phyloP scores from a whole-genome alignment of 2,113 vertebrate species.

The Cyanoliseus patagonus region DNA sequence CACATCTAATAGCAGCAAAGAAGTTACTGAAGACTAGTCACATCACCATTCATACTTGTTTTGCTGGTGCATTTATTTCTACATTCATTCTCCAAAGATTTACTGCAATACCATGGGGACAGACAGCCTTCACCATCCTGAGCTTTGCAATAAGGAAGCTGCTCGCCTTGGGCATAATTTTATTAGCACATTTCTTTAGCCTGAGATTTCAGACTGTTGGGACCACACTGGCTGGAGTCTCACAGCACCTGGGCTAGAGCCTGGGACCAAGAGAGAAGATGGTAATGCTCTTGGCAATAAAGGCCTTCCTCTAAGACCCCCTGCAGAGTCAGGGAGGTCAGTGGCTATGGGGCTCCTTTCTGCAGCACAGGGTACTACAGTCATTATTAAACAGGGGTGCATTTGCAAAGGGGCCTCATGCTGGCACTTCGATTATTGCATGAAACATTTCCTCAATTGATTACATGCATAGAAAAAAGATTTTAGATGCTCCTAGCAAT shows the following conservation, averaged over 20 bases:
- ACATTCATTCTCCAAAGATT: conserved; percentile 27
- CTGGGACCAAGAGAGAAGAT: neutral
- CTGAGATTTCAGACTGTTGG: neutral
- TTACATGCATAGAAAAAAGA: conserved; percentile 31
- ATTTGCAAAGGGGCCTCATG: neutral
- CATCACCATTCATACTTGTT: neutral
- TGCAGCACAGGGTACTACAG: neutral
- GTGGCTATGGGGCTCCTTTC: neutral
- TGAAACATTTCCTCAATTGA: conserved; percentile 30
- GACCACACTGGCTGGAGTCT: neutral
- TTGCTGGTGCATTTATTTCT: conserved; percentile 54
- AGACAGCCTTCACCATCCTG: neutral
- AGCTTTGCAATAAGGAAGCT: neutral
- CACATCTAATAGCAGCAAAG: conserved; percentile 32
- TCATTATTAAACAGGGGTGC: neutral
- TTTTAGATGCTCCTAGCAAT: neutral
- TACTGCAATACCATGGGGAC: neutral
- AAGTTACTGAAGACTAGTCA: neutral
- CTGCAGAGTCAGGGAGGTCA: neutral
- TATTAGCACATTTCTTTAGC: neutral
- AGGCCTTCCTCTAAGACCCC: neutral
- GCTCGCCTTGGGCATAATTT: neutral
- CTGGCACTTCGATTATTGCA: conserved; percentile 24
- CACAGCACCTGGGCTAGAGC: neutral
- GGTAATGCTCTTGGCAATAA: neutral